Evolutionary conservation across 2,797 vertebrate species (phyloP).

Genomic region (Delichon dasypus): DNA sequence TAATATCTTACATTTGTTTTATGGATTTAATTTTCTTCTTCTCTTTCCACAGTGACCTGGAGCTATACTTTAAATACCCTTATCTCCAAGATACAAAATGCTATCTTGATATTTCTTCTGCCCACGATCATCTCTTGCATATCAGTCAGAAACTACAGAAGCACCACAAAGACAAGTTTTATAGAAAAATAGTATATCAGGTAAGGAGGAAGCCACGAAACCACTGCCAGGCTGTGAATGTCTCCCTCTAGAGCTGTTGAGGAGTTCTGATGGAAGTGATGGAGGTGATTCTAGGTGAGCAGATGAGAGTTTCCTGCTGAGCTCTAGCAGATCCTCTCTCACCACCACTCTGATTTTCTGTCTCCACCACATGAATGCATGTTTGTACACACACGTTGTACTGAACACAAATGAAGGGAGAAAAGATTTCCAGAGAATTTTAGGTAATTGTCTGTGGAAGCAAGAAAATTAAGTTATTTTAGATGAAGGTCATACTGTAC

Average conservation of each 20-base stretch:
- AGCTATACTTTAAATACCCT: not conserved
- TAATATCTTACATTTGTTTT: not conserved
- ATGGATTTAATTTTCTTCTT: not conserved
- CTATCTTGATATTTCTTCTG: not conserved
- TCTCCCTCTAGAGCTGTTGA: not conserved
- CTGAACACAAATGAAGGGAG: not conserved
- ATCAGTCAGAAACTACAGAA: not conserved
- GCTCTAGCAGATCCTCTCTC: not conserved
- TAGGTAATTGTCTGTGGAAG: not conserved
- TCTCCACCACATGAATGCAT: fast-evolving
- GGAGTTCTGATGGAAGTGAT: not conserved
- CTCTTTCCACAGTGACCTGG: not conserved
- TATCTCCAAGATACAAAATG: not conserved
- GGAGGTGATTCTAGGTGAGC: not conserved
- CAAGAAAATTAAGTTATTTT: not conserved
- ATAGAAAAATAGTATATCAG: not conserved
- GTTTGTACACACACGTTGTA: not conserved
- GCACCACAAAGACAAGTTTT: not conserved
- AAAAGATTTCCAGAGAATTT: not conserved
- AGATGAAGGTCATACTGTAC: not conserved
- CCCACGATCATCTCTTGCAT: not conserved
- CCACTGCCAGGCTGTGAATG: not conserved
- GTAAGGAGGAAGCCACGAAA: not conserved
- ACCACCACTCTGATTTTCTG: not conserved
- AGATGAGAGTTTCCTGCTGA: not conserved